phyloP scores from a whole-genome alignment of 2,113 vertebrate species.

The Numida meleagris region DNA sequence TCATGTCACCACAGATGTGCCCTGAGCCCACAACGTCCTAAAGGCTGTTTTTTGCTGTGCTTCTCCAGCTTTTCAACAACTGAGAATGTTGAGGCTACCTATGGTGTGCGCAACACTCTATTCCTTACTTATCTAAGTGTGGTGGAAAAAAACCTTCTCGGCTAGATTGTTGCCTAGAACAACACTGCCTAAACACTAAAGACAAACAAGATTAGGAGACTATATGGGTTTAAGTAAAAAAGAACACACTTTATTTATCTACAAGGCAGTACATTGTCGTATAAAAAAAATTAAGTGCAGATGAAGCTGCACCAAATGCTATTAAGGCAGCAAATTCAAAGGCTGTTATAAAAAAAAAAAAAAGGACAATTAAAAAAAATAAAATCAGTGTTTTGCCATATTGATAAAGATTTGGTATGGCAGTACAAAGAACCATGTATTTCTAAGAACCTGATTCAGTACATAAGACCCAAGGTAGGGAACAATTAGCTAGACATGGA shows the following conservation, averaged over 20 bases:
- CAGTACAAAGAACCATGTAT: conserved; percentile 65
- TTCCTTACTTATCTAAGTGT: neutral
- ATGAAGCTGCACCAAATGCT: conserved; percentile 79
- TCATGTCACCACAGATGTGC: neutral
- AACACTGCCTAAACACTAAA: neutral
- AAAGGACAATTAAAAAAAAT: conserved; percentile 52
- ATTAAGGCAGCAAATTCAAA: conserved; percentile 84
- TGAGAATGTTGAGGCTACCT: neutral
- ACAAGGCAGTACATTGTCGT: conserved; percentile 91
- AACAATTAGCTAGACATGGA: conserved; percentile 69
- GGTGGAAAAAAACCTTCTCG: neutral
- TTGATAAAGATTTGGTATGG: conserved; percentile 45
- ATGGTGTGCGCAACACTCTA: neutral
- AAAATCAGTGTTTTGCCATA: conserved; percentile 66
- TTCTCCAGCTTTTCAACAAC: neutral
- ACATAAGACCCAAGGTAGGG: conserved; percentile 57
- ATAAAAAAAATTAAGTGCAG: conserved; percentile 88
- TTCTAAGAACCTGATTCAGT: conserved; percentile 59
- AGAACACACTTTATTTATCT: conserved; percentile 94
- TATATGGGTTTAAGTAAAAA: conserved; percentile 71
- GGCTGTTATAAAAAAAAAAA: conserved; percentile 55
- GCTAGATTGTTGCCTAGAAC: neutral
- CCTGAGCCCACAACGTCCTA: neutral
- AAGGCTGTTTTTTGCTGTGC: neutral
- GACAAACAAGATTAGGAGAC: conserved; percentile 36